phyloP scores from a whole-genome alignment of 2,888 invertebrate genomes.

The Drosophila recens region DNA sequence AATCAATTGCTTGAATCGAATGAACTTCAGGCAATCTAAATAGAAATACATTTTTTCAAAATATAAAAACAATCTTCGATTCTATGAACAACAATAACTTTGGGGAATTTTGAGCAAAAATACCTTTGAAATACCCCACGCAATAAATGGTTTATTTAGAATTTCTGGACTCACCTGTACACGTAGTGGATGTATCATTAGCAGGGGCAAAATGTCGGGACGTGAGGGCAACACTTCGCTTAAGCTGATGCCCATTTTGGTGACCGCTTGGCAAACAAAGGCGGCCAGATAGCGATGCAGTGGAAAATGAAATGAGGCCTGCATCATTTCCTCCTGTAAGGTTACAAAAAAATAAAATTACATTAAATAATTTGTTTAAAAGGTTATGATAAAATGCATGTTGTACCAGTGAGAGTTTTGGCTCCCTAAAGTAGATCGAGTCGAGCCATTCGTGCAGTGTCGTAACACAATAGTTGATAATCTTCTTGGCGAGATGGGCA shows the following conservation, averaged over 20 bases:
- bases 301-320: slow-evolving; percentile 98
- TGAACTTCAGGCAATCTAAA: neutral
- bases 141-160: neutral
- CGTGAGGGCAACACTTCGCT: slow-evolving; percentile 92
- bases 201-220: slow-evolving; percentile 90
- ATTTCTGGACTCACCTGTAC: slow-evolving; percentile 90
- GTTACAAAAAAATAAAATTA: neutral
- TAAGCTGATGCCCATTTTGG: slow-evolving; percentile 91
- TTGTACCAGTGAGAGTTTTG: slow-evolving; percentile 86
- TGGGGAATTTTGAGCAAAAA: neutral
- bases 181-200: slow-evolving; percentile 96
- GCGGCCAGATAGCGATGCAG: slow-evolving; percentile 97
- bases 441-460: slow-evolving; percentile 95
- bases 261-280: slow-evolving; percentile 93
- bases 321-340: slow-evolving; percentile 90
- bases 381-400: too few species aligned
- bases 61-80: too few species aligned
- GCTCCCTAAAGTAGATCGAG: slow-evolving; percentile 91
- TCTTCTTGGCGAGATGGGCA: slow-evolving; percentile 90
- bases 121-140: neutral
- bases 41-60: too few species aligned
- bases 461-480: slow-evolving; percentile 91
- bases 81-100: too few species aligned
- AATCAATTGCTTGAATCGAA: neutral
- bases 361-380: neutral